These are phyloP conservation scores for Sciurus vulgaris DNA, from an alignment of 2,797 vertebrate genomes.

Conservation along the genomic window DNA sequence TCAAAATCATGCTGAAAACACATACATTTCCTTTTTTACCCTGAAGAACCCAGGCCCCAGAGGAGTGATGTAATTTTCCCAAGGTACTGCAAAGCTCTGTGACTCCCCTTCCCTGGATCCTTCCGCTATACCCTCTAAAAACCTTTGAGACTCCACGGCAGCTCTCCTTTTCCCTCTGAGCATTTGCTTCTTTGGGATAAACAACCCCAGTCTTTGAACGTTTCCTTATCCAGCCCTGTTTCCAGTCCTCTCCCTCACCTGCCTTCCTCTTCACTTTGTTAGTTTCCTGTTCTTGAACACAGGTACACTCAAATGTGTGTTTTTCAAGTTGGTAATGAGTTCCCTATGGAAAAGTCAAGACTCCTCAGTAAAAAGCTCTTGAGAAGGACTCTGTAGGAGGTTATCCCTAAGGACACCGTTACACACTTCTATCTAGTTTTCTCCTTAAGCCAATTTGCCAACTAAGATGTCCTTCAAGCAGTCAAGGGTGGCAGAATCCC, in stretches of 20 bases:
- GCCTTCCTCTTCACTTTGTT: not conserved
- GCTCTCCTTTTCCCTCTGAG: not conserved
- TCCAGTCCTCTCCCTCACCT: not conserved
- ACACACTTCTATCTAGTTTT: constrained; percentile 18
- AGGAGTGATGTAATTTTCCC: not conserved
- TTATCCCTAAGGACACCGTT: constrained; percentile 19
- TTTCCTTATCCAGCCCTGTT: not conserved
- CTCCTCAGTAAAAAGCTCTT: constrained; percentile 18
- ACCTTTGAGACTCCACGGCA: not conserved
- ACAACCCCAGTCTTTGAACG: constrained; percentile 17
- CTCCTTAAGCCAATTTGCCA: constrained; percentile 10
- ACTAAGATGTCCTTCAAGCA: constrained; percentile 16
- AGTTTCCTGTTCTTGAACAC: not conserved
- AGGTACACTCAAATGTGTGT: not conserved
- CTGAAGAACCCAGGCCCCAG: not conserved
- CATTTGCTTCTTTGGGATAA: constrained; percentile 7
- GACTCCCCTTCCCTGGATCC: not conserved
- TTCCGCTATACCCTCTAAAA: not conserved
- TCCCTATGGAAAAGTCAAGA: constrained; percentile 67
- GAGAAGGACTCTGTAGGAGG: not conserved
- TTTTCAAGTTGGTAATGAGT: constrained; percentile 66
- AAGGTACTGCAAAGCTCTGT: not conserved
- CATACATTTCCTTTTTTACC: not conserved
- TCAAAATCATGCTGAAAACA: not conserved
- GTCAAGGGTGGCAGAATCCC: not conserved